phyloP scores from a whole-genome alignment of 2,888 invertebrate genomes.

The Mythimna pallens region DNA sequence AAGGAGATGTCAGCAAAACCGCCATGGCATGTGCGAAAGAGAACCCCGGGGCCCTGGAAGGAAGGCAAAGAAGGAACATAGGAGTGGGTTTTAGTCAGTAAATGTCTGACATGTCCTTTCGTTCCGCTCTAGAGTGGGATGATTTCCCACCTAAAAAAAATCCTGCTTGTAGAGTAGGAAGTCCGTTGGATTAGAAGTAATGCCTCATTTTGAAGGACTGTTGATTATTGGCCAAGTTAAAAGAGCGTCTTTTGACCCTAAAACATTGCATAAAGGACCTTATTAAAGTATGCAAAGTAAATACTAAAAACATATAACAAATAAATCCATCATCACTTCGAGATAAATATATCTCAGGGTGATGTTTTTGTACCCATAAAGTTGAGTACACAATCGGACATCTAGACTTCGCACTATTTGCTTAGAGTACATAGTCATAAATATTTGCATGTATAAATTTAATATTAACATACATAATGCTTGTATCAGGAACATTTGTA shows the following conservation, averaged over 20 bases:
- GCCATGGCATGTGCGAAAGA: no score
- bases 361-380: slow-evolving; percentile 1
- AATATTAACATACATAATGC: background rate
- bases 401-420: slow-evolving; percentile 34
- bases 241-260: background rate
- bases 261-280: background rate
- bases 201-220: no score
- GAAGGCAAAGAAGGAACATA: no score
- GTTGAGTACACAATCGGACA: background rate
- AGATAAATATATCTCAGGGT: background rate
- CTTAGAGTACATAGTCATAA: background rate
- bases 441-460: slow-evolving; percentile 6
- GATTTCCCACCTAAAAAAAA: no score
- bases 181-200: no score
- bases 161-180: no score
- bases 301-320: background rate
- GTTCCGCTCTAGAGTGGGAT: no score
- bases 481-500: background rate
- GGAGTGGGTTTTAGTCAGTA: no score
- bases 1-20: no score
- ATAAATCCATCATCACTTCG: background rate
- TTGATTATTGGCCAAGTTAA: background rate
- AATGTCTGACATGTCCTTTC: no score
- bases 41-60: no score
- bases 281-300: background rate